Evolutionary conservation across 2,888 invertebrate genomes (phyloP).

Genomic region (Caenorhabditis uteleia): DNA sequence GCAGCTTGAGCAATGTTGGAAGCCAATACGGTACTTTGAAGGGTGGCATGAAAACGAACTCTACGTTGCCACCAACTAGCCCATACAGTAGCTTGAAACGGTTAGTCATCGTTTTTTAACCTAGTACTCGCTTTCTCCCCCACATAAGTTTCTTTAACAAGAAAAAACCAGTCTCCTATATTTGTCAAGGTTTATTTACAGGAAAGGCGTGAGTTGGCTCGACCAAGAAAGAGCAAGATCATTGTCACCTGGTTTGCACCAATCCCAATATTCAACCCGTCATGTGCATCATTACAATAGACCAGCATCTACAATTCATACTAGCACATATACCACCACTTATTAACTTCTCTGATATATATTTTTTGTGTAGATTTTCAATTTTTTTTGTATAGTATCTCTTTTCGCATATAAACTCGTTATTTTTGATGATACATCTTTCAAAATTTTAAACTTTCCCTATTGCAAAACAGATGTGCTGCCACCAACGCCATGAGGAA

Average conservation of each 20-base stretch:
- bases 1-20: no score
- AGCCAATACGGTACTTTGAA: slow-evolving; percentile 27
- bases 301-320: slow-evolving; percentile 38
- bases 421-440: background rate
- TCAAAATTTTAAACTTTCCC: no score
- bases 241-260: slow-evolving; percentile 44
- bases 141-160: no score
- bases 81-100: slow-evolving; percentile 43
- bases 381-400: slow-evolving; percentile 21
- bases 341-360: slow-evolving; percentile 18
- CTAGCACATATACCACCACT: slow-evolving; percentile 33
- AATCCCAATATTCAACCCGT: slow-evolving; percentile 11
- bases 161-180: background rate
- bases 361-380: slow-evolving; percentile 1
- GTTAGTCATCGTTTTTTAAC: slow-evolving; percentile 11
- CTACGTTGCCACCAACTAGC: slow-evolving; percentile 39
- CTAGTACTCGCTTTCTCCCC: no score
- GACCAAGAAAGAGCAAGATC: slow-evolving; percentile 55
- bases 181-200: slow-evolving; percentile 27
- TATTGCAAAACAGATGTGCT: slow-evolving; percentile 27
- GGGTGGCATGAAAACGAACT: slow-evolving; percentile 31
- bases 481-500: no score
- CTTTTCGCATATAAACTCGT: slow-evolving; percentile 15
- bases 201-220: slow-evolving; percentile 60
- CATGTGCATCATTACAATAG: slow-evolving; percentile 28